phyloP scores from a whole-genome alignment of 2,888 invertebrate genomes.

The Luperina testacea region DNA sequence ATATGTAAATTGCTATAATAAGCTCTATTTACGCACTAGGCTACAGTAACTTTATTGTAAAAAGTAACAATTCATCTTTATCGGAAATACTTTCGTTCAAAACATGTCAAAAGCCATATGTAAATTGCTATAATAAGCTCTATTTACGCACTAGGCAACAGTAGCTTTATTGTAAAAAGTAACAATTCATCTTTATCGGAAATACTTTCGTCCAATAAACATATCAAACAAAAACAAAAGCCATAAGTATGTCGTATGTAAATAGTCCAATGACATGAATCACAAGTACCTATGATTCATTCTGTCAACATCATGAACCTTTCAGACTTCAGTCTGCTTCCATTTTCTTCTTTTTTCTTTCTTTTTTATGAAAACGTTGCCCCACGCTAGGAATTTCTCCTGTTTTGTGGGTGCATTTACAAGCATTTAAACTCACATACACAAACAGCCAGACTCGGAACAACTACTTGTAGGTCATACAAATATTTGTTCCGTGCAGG shows the following conservation, averaged over 20 bases:
- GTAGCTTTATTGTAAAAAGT: background rate
- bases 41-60: background rate
- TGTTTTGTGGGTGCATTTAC: too few relatives aligned
- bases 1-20: background rate
- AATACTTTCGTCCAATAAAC: background rate
- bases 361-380: too few relatives aligned
- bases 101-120: slow-evolving; percentile 3
- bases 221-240: slow-evolving; percentile 6
- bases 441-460: too few relatives aligned
- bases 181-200: background rate
- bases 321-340: slow-evolving; percentile 17
- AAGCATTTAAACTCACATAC: too few relatives aligned
- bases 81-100: background rate
- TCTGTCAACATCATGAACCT: slow-evolving; percentile 24
- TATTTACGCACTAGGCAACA: background rate
- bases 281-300: slow-evolving; percentile 14
- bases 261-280: slow-evolving; percentile 13
- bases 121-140: background rate
- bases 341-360: too few relatives aligned
- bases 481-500: too few relatives aligned
- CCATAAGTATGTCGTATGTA: background rate
- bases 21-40: too few relatives aligned
- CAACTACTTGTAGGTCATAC: too few relatives aligned
- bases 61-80: background rate
- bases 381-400: too few relatives aligned